Base-by-base conservation (phyloP, 2,113 vertebrate genomes). In the Leptobrachium ailaonicum region DNA sequence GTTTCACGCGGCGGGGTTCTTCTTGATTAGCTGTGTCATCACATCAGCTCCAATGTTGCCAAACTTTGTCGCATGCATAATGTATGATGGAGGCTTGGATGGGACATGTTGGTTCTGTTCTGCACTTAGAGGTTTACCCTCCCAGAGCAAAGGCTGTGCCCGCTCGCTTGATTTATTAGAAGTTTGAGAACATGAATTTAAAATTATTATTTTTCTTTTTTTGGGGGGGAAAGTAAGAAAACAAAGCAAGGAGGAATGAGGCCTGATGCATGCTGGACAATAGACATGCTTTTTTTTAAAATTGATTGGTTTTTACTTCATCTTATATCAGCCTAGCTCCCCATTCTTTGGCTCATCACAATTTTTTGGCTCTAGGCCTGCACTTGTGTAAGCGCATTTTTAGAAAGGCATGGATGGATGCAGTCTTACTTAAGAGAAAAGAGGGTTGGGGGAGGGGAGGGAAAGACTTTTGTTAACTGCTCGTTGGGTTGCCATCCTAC, bases 51-150 rank as follows among this genome's bases (percentile, higher is more conserved):
- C 91, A 93, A 92, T 92, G 92, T 93, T 93, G 93, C 92, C 94
- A 94, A 93, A 95, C 90, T 94, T 93, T 94, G 92, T 93, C 92
- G 92, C 94, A 95, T 95, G 94, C 91, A 91, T 93, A 89, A 90
- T 89, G 86, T 94, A 90, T 89, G 91, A 92, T 88, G 93, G 92
- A 92, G 88, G 90, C 89, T 92, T 92, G 92, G 92, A 93, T 89
- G 92, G 88, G 90, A 92, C 89, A 88, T 89, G 90, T 90, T 90
- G 91, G 88, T 90, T 92, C 90, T 88, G 88, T 91, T 89, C 91
- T 92, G 92, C 90, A 89, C 92, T 93, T 91, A 89, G 84, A 85
- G 89, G 90, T 91, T 90, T 85, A 88, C 90, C 90, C 90, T 92
- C 88, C 84, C 87, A 88, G 90, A 91, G 89, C 90, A 88, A 86